Evolutionary conservation across 2,888 invertebrate genomes (phyloP).

Genomic region (Cryptops parisi): DNA sequence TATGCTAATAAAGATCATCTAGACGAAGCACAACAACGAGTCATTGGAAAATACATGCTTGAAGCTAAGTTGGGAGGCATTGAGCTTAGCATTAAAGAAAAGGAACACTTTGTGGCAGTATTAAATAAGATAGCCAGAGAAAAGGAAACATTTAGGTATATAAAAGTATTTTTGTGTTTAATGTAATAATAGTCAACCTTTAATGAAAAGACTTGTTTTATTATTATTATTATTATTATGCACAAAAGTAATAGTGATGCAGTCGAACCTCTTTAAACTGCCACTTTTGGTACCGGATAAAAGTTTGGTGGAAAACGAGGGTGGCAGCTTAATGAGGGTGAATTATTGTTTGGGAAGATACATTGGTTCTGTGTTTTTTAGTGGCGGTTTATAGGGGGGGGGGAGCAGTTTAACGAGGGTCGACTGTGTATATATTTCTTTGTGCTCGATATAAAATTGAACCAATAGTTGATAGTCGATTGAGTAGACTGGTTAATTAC

Average conservation of each 20-base stretch:
- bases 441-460: too few species aligned
- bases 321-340: slow-evolving; percentile 7
- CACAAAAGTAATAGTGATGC: neutral
- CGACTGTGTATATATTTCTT: too few species aligned
- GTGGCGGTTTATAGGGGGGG: too few species aligned
- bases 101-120: slow-evolving; percentile 40
- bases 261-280: slow-evolving; percentile 22
- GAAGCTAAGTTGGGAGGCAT: slow-evolving; percentile 75
- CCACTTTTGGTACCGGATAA: too few species aligned
- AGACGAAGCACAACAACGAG: slow-evolving; percentile 47
- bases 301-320: slow-evolving; percentile 43
- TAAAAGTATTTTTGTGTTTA: neutral
- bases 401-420: too few species aligned
- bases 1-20: slow-evolving; percentile 29
- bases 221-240: neutral
- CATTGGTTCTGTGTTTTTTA: too few species aligned
- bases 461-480: too few species aligned
- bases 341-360: too few species aligned
- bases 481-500: too few species aligned
- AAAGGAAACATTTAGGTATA: slow-evolving; percentile 42
- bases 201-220: neutral
- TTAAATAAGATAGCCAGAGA: slow-evolving; percentile 42
- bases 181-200: neutral
- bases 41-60: slow-evolving; percentile 59
- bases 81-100: slow-evolving; percentile 43